Percentiles rank a stretch among this genome's conserved stretches.
These are phyloP conservation scores for Listronotus oregonensis DNA, from an alignment of 1,140 invertebrate genomes.

Conservation along the genomic window DNA sequence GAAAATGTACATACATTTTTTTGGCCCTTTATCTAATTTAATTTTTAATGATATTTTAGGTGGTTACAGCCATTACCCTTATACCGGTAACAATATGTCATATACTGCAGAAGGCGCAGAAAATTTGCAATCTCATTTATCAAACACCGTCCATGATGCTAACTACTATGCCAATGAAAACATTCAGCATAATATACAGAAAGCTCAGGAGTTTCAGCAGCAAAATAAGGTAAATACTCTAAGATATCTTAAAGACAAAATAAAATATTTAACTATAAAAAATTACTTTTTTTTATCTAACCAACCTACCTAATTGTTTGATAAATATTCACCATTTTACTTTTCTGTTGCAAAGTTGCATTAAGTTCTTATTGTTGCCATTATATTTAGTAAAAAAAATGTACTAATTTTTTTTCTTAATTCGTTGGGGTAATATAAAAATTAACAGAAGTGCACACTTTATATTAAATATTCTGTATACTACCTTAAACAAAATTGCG, in stretches of 20 bases:
- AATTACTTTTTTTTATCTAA: too few species aligned
- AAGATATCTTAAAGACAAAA: not conserved
- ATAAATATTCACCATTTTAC: too few species aligned
- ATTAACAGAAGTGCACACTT: too few species aligned
- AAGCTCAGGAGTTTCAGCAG: conserved; percentile 41
- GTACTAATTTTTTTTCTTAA: too few species aligned
- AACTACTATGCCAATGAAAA: conserved; percentile 50
- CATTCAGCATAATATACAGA: conserved; percentile 47
- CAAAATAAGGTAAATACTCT: conserved; percentile 39
- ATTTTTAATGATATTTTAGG: conserved; percentile 10
- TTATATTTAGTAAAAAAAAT: too few species aligned
- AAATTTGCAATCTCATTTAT: conserved; percentile 42
- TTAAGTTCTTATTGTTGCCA: not conserved
- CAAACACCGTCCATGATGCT: conserved; percentile 44
- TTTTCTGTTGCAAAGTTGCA: not conserved
- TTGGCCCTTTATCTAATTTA: not conserved
- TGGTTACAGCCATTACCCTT: conserved; percentile 50
- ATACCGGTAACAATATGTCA: conserved; percentile 39
- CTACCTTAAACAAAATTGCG: too few species aligned
- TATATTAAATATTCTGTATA: too few species aligned
- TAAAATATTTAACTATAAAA: too few species aligned
- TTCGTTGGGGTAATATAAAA: too few species aligned
- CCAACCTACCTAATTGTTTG: too few species aligned
- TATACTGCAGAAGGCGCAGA: conserved; percentile 47
- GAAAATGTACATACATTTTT: not conserved